These are phyloP conservation scores for Origma solitaria DNA, from an alignment of 2,113 vertebrate genomes.

Conservation along the genomic window DNA sequence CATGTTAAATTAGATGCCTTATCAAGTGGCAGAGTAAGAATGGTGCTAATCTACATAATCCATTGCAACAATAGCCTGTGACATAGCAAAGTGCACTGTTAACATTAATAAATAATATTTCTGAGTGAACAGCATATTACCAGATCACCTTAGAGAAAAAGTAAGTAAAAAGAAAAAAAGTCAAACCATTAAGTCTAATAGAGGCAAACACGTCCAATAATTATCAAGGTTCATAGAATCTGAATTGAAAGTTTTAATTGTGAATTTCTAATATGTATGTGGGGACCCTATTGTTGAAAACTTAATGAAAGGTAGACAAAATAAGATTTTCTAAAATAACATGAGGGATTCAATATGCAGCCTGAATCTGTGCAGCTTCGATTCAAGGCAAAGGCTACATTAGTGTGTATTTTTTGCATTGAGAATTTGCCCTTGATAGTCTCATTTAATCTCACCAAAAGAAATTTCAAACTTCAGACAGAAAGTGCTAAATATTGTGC, in stretches of 20 bases:
- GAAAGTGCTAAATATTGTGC: background rate
- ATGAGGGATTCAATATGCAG: background rate
- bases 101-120: background rate
- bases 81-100: background rate
- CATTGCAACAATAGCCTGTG: background rate
- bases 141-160: background rate
- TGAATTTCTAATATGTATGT: background rate
- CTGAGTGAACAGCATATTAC: background rate
- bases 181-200: background rate
- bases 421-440: background rate
- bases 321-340: constrained; percentile 14
- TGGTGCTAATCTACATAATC: background rate
- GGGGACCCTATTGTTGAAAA: background rate
- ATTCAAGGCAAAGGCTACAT: constrained; percentile 6
- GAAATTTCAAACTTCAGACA: background rate
- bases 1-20: constrained; percentile 3
- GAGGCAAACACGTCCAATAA: background rate
- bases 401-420: background rate
- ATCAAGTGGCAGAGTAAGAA: background rate
- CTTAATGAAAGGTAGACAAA: background rate
- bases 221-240: background rate
- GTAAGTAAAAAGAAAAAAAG: background rate
- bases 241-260: background rate
- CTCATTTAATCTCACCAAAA: background rate
- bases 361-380: background rate